Evolutionary conservation across 1,140 invertebrate genomes (phyloP).

Genomic region (Mactra quadrangularis): DNA sequence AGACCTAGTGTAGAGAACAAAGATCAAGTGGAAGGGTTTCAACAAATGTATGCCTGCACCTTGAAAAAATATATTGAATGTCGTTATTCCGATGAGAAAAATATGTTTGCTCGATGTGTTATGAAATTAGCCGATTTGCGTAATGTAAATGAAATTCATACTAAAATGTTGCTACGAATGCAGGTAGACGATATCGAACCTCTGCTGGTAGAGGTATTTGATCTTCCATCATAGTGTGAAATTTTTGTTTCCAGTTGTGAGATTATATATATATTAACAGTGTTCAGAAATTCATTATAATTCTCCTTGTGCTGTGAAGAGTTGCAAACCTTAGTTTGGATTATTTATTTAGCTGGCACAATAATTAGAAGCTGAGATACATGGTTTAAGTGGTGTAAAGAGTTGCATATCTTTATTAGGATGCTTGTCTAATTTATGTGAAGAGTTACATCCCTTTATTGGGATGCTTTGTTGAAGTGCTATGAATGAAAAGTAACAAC

Average conservation of each 20-base stretch:
- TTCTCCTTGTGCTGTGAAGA: background rate
- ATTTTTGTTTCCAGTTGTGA: background rate
- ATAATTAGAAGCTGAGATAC: no score
- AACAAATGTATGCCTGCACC: conserved; percentile 77
- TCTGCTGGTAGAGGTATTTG: conserved; percentile 80
- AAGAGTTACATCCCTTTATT: no score
- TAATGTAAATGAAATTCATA: conserved; percentile 81
- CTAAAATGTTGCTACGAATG: conserved; percentile 81
- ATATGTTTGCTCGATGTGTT: conserved; percentile 76
- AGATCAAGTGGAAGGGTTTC: conserved; percentile 69
- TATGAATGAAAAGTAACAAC: no score
- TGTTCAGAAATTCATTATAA: background rate
- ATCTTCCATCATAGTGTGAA: conserved; percentile 64
- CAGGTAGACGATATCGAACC: conserved; percentile 79
- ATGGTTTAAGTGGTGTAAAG: no score
- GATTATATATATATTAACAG: background rate
- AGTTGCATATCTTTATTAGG: no score
- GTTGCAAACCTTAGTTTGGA: no score
- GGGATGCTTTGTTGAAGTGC: no score
- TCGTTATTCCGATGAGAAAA: conserved; percentile 74
- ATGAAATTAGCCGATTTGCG: conserved; percentile 81
- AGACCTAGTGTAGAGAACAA: conserved; percentile 67
- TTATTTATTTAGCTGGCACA: no score
- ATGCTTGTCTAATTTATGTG: no score
- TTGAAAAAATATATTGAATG: conserved; percentile 72